Conservation (phyloP, 2,113 vertebrate species). For the Zosterops japonicus region DNA sequence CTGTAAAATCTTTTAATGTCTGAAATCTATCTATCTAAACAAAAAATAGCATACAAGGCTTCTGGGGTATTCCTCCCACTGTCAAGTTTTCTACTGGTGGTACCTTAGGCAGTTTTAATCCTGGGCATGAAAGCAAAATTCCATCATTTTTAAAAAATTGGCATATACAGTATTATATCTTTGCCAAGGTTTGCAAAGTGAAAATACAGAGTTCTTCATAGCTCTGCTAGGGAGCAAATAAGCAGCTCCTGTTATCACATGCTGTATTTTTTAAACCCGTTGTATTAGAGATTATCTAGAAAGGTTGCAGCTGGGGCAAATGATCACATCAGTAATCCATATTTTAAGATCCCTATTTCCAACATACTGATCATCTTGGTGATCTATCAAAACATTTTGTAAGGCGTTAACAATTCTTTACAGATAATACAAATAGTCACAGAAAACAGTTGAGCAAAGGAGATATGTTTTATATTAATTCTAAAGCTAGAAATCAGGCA, state of each 20-base stretch:
- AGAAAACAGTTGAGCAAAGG: not conserved
- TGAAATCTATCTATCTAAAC: not conserved
- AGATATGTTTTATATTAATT: not conserved
- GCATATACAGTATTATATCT: constrained; percentile 27
- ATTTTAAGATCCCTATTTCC: not conserved
- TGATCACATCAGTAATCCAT: constrained; percentile 2
- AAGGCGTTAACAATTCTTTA: not conserved
- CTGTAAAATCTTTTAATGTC: not conserved
- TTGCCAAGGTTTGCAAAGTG: constrained; percentile 59
- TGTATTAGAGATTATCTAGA: constrained; percentile 30
- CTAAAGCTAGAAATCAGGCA: not conserved
- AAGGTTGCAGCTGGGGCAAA: constrained; percentile 5
- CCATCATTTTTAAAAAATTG: constrained; percentile 30
- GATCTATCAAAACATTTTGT: not conserved
- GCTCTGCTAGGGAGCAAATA: constrained; percentile 35
- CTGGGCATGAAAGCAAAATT: constrained; percentile 38
- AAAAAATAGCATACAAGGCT: not conserved
- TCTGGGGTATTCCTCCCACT: not conserved
- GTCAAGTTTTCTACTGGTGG: not conserved
- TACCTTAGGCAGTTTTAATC: constrained; percentile 37
- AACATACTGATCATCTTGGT: not conserved
- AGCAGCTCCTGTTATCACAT: constrained; percentile 35
- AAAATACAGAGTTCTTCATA: constrained; percentile 46
- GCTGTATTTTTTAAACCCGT: constrained; percentile 26
- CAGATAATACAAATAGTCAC: not conserved